Percentiles rank a stretch among this genome's conserved stretches.
Conservation (phyloP, 2,888 invertebrate species). For the Pristionchus entomophagus region DNA sequence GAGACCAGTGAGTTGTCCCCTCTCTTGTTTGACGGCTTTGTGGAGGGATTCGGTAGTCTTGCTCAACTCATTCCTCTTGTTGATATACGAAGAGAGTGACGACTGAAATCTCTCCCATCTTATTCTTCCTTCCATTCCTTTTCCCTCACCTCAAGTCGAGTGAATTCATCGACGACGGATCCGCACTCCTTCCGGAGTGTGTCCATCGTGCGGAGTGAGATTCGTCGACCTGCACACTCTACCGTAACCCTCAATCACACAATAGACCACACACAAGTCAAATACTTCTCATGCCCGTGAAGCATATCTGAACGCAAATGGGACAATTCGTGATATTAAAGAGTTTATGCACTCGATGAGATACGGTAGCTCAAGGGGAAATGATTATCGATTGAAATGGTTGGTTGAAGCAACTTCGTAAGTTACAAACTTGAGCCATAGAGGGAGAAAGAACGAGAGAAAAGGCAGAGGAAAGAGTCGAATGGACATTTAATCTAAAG, state of each 20-base stretch:
- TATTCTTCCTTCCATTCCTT: neutral
- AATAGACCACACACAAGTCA: neutral
- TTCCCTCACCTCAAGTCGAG: constrained; percentile 17
- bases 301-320: neutral
- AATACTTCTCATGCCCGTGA: constrained; percentile 29
- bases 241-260: neutral
- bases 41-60: constrained; percentile 82
- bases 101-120: neutral
- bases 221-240: neutral
- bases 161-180: constrained; percentile 1
- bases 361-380: neutral
- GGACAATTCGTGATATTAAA: neutral
- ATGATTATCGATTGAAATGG: constrained; percentile 26
- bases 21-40: constrained; percentile 90
- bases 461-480: constrained; percentile 11
- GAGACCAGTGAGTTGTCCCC: constrained; percentile 90
- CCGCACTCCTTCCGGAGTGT: constrained; percentile 43
- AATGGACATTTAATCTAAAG: neutral
- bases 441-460: constrained; percentile 17
- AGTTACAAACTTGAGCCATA: constrained; percentile 26
- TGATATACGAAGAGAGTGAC: constrained; percentile 75
- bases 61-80: constrained; percentile 76
- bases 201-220: constrained; percentile 19
- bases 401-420: constrained; percentile 34
- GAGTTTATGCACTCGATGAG: neutral